Evolutionary conservation across 2,888 invertebrate genomes (phyloP).

Genomic region (Bombyx huttoni): DNA sequence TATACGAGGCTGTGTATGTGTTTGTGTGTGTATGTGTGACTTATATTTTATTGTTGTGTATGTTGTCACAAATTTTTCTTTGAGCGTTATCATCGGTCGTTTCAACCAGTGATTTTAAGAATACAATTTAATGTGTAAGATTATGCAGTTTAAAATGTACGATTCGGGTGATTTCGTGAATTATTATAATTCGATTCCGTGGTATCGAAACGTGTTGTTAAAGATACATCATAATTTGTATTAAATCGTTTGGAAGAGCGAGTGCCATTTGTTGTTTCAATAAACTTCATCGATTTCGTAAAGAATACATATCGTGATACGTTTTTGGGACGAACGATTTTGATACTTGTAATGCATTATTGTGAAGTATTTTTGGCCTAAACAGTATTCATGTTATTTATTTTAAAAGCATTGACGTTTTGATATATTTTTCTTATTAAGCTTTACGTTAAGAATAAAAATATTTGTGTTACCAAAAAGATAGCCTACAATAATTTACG

Average conservation of each 20-base stretch:
- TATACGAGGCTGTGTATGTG: constrained; percentile 21
- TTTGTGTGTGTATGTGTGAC: not conserved
- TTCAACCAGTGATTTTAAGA: not conserved
- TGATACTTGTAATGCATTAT: not conserved
- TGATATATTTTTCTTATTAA: not conserved
- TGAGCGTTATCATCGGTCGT: not conserved
- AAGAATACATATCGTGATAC: not conserved
- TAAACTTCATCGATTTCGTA: not conserved
- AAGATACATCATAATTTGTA: not conserved
- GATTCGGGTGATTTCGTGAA: not conserved
- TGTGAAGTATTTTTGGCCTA: constrained; percentile 1
- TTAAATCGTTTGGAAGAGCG: constrained; percentile 7
- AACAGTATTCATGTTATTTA: not conserved
- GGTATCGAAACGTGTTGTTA: not conserved
- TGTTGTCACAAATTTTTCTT: not conserved
- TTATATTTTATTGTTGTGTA: constrained; percentile 9
- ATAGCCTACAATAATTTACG: constrained; percentile 1
- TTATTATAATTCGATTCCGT: not conserved
- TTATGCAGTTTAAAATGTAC: not conserved
- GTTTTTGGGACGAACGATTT: not conserved
- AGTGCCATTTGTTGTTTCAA: constrained; percentile 8
- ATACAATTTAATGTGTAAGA: not conserved
- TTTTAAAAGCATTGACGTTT: not conserved
- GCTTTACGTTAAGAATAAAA: constrained; percentile 1
- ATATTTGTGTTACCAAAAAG: constrained; percentile 6